A percentile compares a stretch with the other conserved stretches of the same genome.
phyloP scores from a whole-genome alignment of 1,140 invertebrate genomes.

The Bombus haemorrhoidalis region DNA sequence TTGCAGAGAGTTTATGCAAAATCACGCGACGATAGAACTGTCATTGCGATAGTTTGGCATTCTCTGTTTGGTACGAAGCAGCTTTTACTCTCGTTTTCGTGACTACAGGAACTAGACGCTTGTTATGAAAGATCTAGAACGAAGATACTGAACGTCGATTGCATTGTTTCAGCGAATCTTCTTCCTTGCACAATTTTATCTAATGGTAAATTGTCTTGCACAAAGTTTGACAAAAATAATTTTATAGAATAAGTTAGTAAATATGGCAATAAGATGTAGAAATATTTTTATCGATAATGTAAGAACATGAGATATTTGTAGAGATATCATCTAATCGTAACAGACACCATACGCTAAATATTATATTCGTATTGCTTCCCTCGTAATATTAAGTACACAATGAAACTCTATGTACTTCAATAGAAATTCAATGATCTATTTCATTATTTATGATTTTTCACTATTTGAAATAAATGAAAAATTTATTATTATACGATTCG shows the following conservation, averaged over 20 bases:
- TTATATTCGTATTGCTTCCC: too few relatives aligned
- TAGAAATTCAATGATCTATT: too few relatives aligned
- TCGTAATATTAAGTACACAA: too few relatives aligned
- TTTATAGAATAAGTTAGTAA: not conserved
- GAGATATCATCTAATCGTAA: not conserved
- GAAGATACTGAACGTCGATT: constrained; percentile 50
- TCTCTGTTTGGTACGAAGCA: not conserved
- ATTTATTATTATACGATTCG: not conserved
- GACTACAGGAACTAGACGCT: constrained; percentile 17
- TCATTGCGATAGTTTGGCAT: constrained; percentile 44
- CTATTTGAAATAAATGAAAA: not conserved
- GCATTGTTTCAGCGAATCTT: constrained; percentile 43
- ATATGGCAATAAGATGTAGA: not conserved
- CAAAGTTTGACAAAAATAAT: not conserved
- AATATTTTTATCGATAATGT: not conserved
- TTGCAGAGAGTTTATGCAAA: constrained; percentile 28
- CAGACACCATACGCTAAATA: too few relatives aligned
- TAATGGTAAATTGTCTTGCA: not conserved
- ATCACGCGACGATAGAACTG: constrained; percentile 22
- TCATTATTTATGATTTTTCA: too few relatives aligned
- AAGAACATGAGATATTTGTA: not conserved
- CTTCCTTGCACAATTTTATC: constrained; percentile 24
- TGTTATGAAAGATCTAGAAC: constrained; percentile 53
- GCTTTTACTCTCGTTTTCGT: constrained; percentile 61
- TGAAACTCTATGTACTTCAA: too few relatives aligned